Base-by-base conservation (phyloP, 1,140 invertebrate species). In the Goniozus legneri region DNA sequence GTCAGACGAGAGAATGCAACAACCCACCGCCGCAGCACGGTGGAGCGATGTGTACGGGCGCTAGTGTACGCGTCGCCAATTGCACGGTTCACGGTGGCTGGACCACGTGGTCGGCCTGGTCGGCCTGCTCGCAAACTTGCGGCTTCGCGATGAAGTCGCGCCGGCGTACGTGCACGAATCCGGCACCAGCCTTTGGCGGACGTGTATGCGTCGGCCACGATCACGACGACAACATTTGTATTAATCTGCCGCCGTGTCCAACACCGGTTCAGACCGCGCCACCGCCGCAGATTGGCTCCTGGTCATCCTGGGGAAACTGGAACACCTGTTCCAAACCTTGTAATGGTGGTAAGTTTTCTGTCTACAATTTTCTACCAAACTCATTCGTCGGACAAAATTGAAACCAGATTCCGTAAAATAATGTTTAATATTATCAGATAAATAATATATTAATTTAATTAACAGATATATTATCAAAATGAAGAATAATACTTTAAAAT, bases 91-190 rank as follows among this genome's bases (percentile, higher is more conserved):
- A 95, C 67, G 92, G 92, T 7, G 85, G 84, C 2, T 96, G 92
- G 92, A 90, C 89, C 0, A 72, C 80, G 2, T 95, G 92, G 92
- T 90, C 89, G 0, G 78, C 82, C 0, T 95, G 90, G 89, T 93
- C 90, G 2, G 84, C 84, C 8, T 95, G 92, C 62, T 86, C 88
- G 44, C 79, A 84, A 24, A 85, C 82, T 13, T 88, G 84, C 42
- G 87, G 89, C 13, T 79, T 86, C 10, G 91, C 91, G 0, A 84
- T 90, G 6, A 92, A 92, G 68, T 89, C 87, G 1, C 78, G 88
- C 0, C 75, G 84, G 3, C 76, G 93, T 1, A 82, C 83, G 0
- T 96, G 92, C 56, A 82, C 85, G 1, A 91, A 91, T 62, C 93
- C 92, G 0, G 79, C 84, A 0, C 91, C 92, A 0, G 81, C 82